Evolutionary conservation across 37 sponge, comb jelly and placozoan genomes (phyloP).

Genomic region (Diacarnus erythraeanus): DNA sequence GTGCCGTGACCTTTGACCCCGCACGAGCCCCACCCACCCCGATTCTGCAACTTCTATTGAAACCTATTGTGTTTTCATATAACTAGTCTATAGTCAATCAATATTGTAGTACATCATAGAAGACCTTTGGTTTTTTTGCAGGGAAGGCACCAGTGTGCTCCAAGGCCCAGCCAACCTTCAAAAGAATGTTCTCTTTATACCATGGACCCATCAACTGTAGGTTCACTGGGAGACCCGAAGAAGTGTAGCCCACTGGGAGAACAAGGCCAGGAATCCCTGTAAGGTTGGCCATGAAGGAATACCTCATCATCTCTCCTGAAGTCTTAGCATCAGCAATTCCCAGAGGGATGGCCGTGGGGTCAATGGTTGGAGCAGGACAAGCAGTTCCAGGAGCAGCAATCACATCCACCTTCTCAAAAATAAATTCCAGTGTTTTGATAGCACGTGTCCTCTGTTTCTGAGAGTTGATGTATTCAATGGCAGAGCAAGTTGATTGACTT

Average conservation of each 20-base stretch:
- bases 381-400: conserved; percentile 71
- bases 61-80: too few relatives aligned
- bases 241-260: conserved; percentile 72
- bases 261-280: conserved; percentile 67
- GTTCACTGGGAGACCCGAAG: conserved; percentile 73
- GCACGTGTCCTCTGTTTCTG: conserved; percentile 80
- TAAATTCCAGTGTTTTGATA: conserved; percentile 34
- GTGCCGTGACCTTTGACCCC: too few relatives aligned
- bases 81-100: too few relatives aligned
- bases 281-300: conserved; percentile 67
- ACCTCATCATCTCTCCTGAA: conserved; percentile 39
- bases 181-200: conserved; percentile 82
- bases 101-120: conserved; percentile 44
- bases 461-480: conserved; percentile 55
- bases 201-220: conserved; percentile 87
- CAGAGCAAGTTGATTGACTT: background rate
- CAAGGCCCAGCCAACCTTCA: conserved; percentile 67
- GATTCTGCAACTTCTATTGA: too few relatives aligned
- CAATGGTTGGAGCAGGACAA: conserved; percentile 48
- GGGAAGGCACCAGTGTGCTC: conserved; percentile 52
- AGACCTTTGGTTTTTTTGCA: conserved; percentile 41
- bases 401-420: conserved; percentile 55
- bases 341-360: conserved; percentile 16
- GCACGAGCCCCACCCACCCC: too few relatives aligned
- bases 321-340: conserved; percentile 41